phyloP scores from a whole-genome alignment of 2,113 vertebrate species.

The Ranitomeya variabilis region DNA sequence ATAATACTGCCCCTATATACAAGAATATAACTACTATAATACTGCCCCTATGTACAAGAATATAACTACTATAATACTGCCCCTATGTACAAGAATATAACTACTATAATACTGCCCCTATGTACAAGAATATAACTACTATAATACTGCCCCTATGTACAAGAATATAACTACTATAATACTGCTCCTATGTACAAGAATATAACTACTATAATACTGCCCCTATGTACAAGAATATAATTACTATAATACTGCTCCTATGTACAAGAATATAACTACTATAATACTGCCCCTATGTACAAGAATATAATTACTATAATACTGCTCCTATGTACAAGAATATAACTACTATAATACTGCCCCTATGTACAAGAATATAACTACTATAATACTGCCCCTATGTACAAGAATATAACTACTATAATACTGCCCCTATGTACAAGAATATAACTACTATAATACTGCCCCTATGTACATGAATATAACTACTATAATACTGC shows the following conservation, averaged over 20 bases:
- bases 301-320: background rate
- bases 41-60: conserved; percentile 1
- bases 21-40: conserved; percentile 9
- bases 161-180: conserved; percentile 9
- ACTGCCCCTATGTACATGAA: background rate
- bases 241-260: background rate
- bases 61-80: conserved; percentile 6
- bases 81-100: conserved; percentile 11
- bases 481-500: background rate
- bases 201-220: background rate
- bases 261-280: background rate
- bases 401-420: background rate
- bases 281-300: background rate
- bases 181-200: background rate
- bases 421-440: background rate
- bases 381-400: background rate
- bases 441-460: background rate
- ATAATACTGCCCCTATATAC: background rate
- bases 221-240: background rate
- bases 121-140: conserved; percentile 1
- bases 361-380: background rate
- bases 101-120: background rate
- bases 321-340: background rate
- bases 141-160: conserved; percentile 3
- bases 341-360: background rate